Base-by-base conservation (phyloP, 23 tunicate genomes). In the Phallusia fumigata region DNA sequence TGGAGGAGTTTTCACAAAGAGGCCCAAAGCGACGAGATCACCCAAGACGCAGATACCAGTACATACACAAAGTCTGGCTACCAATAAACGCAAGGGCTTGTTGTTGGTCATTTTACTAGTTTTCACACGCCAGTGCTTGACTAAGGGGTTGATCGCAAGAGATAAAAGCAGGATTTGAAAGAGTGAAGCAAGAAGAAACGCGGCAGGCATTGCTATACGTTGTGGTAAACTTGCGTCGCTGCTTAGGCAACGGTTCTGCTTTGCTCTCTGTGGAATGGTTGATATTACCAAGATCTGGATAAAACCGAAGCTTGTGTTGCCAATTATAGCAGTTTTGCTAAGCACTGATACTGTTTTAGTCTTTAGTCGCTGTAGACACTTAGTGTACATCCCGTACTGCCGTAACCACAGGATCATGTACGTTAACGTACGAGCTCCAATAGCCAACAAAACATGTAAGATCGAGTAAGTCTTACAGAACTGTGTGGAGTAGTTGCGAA, bases 261-360 rank as follows among this genome's bases (percentile, higher is more conserved):
- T 24, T 21, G 69, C 69, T 58, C 13, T 58, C 13, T 58, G 69
- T 11, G 69, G 13, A 22, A 58, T 24, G 28, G 69, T 58, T 24
- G 69, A 58, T 21, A 58, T 58, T 58, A 58, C 69, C 26, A 58
- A 24, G 69, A 58, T 58, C 69, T 58, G 69, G 28, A 58, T 58
- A 13, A 58, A 21, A 24, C 69, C 13, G 13, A 58, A 58, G 26
- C 28, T 1, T 21, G 69, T 58, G 69, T 58, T 11, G 28, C 69
- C 69, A 24, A 13, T 24, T 21, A 58, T 24, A 21, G 69, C 69
- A 58, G 28, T 21, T 21, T 6, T 58, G 16, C 69, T 58, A 1
- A 58, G 28, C 28, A 58, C 28, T 58, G 26, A 21, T 21, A 58
- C 69, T 58, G 69, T 22, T 58, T 58, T 58, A 58, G 69, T 58